Evolutionary conservation across 2,888 invertebrate genomes (phyloP).

Genomic region (Trypoxylon attenuatum): DNA sequence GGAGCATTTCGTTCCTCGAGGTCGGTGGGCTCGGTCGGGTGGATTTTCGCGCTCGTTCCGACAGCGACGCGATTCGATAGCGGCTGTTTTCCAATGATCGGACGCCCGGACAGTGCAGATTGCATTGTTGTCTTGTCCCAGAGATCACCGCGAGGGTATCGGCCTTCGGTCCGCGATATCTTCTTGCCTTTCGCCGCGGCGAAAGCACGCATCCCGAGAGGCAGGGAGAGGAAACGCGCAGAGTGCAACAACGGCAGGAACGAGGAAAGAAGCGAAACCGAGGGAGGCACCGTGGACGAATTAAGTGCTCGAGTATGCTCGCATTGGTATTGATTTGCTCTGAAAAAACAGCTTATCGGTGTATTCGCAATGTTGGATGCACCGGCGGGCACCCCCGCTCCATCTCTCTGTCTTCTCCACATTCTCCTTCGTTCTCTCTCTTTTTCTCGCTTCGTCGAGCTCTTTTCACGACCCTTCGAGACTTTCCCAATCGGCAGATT

Average conservation of each 20-base stretch:
- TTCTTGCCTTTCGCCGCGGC: constrained; percentile 2
- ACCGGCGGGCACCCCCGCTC: constrained; percentile 3
- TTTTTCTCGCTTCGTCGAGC: too few species aligned
- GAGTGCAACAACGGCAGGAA: constrained; percentile 7
- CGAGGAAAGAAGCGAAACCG: not conserved
- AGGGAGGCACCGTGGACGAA: constrained; percentile 10
- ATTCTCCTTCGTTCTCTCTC: too few species aligned
- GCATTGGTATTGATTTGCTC: constrained; percentile 59
- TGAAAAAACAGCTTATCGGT: constrained; percentile 60
- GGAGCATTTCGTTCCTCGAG: too few species aligned
- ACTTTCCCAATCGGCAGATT: too few species aligned
- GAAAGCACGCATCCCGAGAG: constrained; percentile 36
- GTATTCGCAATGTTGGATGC: constrained; percentile 45
- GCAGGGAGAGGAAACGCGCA: not conserved
- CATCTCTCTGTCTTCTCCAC: constrained; percentile 17
- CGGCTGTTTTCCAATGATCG: constrained; percentile 65
- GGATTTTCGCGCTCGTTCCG: constrained; percentile 22
- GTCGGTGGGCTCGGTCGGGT: constrained; percentile 3
- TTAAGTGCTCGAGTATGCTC: too few species aligned
- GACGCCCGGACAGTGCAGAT: constrained; percentile 64
- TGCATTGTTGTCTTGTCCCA: constrained; percentile 74
- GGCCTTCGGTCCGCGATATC: constrained; percentile 68
- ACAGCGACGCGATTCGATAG: constrained; percentile 42
- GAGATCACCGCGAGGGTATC: constrained; percentile 74
- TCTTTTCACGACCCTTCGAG: too few species aligned